Evolutionary conservation across 2,888 invertebrate genomes (phyloP), one percentile per base, ranked within the genome.

Genomic region (Cremastinae sp.): DNA sequence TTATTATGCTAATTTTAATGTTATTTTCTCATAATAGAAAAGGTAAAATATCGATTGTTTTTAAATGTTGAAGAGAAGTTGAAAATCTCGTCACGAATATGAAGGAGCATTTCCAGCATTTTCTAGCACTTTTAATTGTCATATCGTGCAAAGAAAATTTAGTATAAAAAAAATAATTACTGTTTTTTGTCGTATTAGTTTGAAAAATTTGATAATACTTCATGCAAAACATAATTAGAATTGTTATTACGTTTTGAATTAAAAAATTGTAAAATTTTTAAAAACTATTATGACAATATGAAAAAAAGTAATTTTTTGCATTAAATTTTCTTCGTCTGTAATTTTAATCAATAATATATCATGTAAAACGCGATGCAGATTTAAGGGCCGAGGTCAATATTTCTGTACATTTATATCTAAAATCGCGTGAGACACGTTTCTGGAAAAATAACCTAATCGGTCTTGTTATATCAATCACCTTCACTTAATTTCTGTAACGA

Each of bases 361-460:
- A 56, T n/a, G 12, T 28, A 20, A 66, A 56, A 36, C 54, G 12
- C 38, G 43, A 54, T 45, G 28, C 34, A 47, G 34, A 45, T 41
- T 49, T 58, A 20, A 10, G 14, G 14, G 22, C n/a, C n/a, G 45
- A 34, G 9, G 41, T 28, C 12, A 18, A 43, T 43, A 53, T 43
- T n/a, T 43, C 9, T 53, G 36, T 43, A 20, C 18, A 14, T 34
- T 18, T 14, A 54, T 34, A 41, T 38, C 36, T 51, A 38, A 38
- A 54, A 8, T 54, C 59, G 65, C 53, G 53, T 65, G 73, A 51
- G 53, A 34, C 64, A 59, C 41, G 43, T 65, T 20, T 38, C 51
- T 45, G 34, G 59, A n/a, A 53, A 66, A 66, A 12, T 56, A 20
- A 22, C 14, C 45, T 59, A 66, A 73, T 73, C 59, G 65, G 51